Evolutionary conservation across 2,888 invertebrate species (phyloP), one percentile per base, ranked within the genome.

Genomic region (Nowickia ferox): DNA sequence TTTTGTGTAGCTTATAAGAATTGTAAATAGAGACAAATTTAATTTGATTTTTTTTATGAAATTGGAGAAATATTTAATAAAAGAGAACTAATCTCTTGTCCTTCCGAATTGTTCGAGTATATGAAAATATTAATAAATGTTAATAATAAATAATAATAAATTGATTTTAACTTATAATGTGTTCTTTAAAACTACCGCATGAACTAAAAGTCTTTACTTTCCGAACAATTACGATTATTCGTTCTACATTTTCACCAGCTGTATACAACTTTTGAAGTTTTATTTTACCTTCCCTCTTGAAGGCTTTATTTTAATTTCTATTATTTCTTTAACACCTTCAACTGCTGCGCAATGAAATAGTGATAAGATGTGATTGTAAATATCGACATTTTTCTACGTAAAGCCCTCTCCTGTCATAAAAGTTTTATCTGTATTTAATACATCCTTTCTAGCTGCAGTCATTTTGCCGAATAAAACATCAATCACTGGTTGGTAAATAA

Each of bases 401-500:
- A 76, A 46, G 22, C 66, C 30, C 46, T 48, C 63, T 30, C 15
- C 76, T 77, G 66, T 72, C 77, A 59, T 77, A 83, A 72, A 78
- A 59, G 22, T 72, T 72, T 51, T 57, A 69, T 71, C 51, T 68
- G 6, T 22, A n/a, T n/a, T n/a, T n/a, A n/a, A n/a, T n/a, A n/a
- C 57, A 68, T 75, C 42, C n/a, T 17, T 66, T 46, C 2, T 0
- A 17, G 9, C 44, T 13, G 48, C 40, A 46, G 30, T 42, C 46
- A 44, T 66, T 42, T 57, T 46, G 48, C 40, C 17, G 57, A 72
- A 72, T 66, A 74, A 74, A 68, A 53, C 66, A 78, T 84, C 84
- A 78, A 78, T 84, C 84, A 78, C 68, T 53, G 48, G 30, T 69
- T 71, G 68, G 51, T 77, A 51, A 19, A 40, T 57, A 68, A 19